These are phyloP conservation scores for Caenorhabditis doughertyi DNA, from an alignment of 2,888 invertebrate species.

Conservation along the genomic window DNA sequence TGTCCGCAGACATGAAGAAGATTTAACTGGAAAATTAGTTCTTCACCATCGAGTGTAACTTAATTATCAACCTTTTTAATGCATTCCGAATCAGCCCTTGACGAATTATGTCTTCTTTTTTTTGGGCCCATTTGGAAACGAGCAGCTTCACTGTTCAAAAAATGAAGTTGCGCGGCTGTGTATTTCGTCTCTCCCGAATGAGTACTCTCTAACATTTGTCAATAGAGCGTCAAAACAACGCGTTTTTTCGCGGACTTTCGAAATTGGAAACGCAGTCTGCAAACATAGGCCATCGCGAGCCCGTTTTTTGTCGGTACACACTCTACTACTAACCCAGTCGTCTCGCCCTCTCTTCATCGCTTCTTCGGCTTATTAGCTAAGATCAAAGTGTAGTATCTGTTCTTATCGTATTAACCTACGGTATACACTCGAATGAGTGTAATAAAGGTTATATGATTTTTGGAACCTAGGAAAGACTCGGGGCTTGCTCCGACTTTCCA, in stretches of 20 bases:
- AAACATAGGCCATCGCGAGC: constrained; percentile 1
- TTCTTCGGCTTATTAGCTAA: constrained; percentile 66
- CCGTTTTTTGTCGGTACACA: constrained; percentile 18
- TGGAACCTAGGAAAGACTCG: constrained; percentile 63
- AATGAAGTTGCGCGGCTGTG: background rate
- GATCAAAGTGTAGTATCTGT: constrained; percentile 63
- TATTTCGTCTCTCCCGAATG: constrained; percentile 13
- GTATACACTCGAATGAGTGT: constrained; percentile 66
- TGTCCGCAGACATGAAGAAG: constrained; percentile 31
- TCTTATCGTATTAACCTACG: constrained; percentile 70
- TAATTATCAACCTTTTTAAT: background rate
- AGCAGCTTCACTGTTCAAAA: constrained; percentile 7
- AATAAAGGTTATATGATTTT: constrained; percentile 67
- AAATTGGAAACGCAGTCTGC: background rate
- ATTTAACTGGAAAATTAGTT: constrained; percentile 1
- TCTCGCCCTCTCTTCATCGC: constrained; percentile 18
- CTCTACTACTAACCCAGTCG: no score
- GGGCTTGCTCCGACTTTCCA: constrained; percentile 67
- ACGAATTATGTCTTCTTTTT: background rate
- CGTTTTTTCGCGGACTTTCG: background rate
- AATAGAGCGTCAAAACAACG: background rate
- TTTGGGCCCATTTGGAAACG: background rate
- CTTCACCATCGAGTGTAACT: background rate
- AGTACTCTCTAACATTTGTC: background rate
- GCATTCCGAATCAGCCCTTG: background rate